Base-by-base conservation (phyloP, 2,797 vertebrate genomes). In the Diceros bicornis region DNA sequence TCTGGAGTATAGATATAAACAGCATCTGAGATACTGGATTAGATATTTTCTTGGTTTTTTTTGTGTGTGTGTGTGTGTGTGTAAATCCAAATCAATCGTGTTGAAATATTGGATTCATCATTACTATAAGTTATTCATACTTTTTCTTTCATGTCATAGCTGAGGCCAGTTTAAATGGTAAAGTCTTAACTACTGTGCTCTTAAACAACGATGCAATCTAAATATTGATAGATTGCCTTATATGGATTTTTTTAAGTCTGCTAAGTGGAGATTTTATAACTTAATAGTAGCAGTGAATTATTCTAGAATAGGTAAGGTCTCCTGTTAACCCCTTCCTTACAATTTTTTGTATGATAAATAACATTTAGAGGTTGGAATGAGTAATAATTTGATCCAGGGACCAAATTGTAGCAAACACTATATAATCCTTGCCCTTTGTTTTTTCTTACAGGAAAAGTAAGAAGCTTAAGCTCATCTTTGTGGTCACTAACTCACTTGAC, bases 401-500 rank as follows among this genome's bases (percentile, higher is more conserved):
- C n/a, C 66, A 87, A 62, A 77, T 55, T 66, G 10, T 83, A 32
- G 34, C 74, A 27, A 64, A 61, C 34, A 59, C 23, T 37, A 27
- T 59, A 79, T 94, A 69, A 97, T 69, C 34, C 25, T 71, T 64
- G 5, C 37, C n/a, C 9, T 27, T 50, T 86, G 79, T 64, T 41
- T 85, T 96, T 37, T 69, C 90, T 97, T 94, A 16, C 97, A 99
- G 99, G 99, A 98, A 99, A 99, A 99, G 99, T 99, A 98, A 99
- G 99, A 99, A 99, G 99, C 98, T 99, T 99, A 97, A 99, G 99
- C 99, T 99, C 99, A 91, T 99, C 99, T 4, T 99, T 99, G 98
- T 99, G 99, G 99, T 99, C 99, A 96, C 99, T 99, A 97, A 99
- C 99, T 98, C 99, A 99, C 98, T 99, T 99, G 99, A 99, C 99